Base-by-base conservation (phyloP, 2,888 invertebrate genomes). In the Hemicrepidius hirtus region DNA sequence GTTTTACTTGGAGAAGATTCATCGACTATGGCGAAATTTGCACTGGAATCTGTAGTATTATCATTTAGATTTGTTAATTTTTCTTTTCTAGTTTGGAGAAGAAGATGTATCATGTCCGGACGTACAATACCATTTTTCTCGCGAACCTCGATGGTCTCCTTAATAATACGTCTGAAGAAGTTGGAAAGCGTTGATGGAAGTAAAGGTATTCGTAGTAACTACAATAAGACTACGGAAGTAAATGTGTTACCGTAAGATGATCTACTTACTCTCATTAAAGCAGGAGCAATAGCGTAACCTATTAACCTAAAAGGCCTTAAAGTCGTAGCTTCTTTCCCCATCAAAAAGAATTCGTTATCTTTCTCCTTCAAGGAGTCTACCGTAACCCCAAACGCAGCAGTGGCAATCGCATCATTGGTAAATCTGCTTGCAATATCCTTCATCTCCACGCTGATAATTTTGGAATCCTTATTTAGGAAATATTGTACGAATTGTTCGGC, bases 381-480 rank as follows among this genome's bases (percentile, higher is more conserved):
- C 71, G 87, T 84, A 0, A 90, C 84, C 0, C 91, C 91, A 74
- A 91, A 91, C 0, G 88, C 90, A 3, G 88, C 85, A 0, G 88
- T 89, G 0, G 91, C 90, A 18, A 91, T 91, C 18, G 90, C 89
- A 80, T 91, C 91, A 77, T 87, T 91, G 0, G 90, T 87, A 75
- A 88, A 91, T 0, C 90, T 86, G 0, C 88, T 87, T 59, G 88
- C 87, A 0, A 87, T 66, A 64, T 90, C 88, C 20, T 87, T 87
- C 0, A 87, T 82, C 28, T 89, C 87, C 21, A 59, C n/a, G 4
- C 12, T 0, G 3, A 32, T 65, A 0, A 89, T 76, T 2, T 84
- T 82, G 0, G 76, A 65, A 0, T 77, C 57, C 4, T 80, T 76
- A 0, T 73, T 59, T 41, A 71, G 44, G 35, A 80, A 77, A 67